phyloP scores from a whole-genome alignment of 2,888 invertebrate genomes.

The Microctonus aethiopoides region DNA sequence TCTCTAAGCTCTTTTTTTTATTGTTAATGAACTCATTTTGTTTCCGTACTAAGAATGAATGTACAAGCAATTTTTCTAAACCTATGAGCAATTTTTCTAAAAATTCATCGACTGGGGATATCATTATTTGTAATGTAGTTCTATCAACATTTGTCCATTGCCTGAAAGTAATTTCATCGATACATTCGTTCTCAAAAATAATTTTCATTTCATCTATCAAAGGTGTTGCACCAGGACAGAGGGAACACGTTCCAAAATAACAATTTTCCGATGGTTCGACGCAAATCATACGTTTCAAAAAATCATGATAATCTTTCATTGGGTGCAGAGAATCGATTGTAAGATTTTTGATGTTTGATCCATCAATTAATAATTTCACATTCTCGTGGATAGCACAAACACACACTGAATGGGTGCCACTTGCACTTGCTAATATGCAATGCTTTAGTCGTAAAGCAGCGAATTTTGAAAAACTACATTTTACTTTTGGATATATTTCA shows the following conservation, averaged over 20 bases:
- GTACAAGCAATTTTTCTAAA: background rate
- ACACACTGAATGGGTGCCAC: slow-evolving; percentile 3
- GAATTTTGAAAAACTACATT: slow-evolving; percentile 5
- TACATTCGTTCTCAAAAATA: background rate
- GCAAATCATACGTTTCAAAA: background rate
- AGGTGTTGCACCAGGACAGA: background rate
- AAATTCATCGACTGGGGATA: background rate
- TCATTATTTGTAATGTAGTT: background rate
- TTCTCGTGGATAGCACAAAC: slow-evolving; percentile 9
- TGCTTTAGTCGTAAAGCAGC: background rate
- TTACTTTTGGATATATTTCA: too few species aligned
- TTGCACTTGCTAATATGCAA: background rate
- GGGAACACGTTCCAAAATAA: background rate
- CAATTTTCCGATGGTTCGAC: background rate
- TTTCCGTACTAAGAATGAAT: background rate
- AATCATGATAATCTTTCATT: too few species aligned
- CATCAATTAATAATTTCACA: background rate
- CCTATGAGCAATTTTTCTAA: background rate
- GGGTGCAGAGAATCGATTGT: too few species aligned
- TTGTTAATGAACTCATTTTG: background rate
- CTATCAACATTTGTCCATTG: background rate
- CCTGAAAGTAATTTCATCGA: background rate
- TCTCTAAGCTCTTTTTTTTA: background rate
- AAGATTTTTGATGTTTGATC: too few species aligned
- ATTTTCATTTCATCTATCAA: background rate